Conservation (phyloP, 2,888 invertebrate species). For the Oasisia sp. region DNA sequence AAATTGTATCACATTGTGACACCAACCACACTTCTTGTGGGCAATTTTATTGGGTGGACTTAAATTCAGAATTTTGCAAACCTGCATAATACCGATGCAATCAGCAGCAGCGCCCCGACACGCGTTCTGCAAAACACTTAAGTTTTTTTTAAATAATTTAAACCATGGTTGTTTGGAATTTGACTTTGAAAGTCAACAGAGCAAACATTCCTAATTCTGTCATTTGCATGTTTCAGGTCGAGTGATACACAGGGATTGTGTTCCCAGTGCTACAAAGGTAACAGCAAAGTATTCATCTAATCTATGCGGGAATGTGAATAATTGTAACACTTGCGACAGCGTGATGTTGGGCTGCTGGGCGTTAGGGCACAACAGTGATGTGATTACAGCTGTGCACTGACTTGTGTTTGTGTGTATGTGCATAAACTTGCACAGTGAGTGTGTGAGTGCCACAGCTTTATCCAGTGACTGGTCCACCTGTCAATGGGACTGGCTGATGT, state of each 20-base stretch:
- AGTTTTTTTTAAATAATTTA: no score
- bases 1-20: no score
- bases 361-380: neutral
- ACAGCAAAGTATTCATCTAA: neutral
- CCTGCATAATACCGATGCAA: no score
- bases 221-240: conserved; percentile 50
- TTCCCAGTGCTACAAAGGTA: conserved; percentile 63
- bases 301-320: neutral
- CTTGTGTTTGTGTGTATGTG: neutral
- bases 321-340: neutral
- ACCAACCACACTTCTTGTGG: no score
- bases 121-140: no score
- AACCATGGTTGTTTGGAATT: neutral
- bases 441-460: no score
- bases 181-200: neutral
- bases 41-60: no score
- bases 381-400: neutral
- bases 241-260: conserved; percentile 59
- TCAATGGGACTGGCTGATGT: no score
- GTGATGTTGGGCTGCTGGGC: neutral
- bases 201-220: neutral
- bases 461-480: no score
- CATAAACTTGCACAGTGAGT: neutral
- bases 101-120: no score
- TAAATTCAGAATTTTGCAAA: no score